A percentile compares a stretch with the other conserved stretches of the same genome.
These are phyloP conservation scores for Scaptomyza parva DNA, from an alignment of 2,888 invertebrate species.

Conservation along the genomic window DNA sequence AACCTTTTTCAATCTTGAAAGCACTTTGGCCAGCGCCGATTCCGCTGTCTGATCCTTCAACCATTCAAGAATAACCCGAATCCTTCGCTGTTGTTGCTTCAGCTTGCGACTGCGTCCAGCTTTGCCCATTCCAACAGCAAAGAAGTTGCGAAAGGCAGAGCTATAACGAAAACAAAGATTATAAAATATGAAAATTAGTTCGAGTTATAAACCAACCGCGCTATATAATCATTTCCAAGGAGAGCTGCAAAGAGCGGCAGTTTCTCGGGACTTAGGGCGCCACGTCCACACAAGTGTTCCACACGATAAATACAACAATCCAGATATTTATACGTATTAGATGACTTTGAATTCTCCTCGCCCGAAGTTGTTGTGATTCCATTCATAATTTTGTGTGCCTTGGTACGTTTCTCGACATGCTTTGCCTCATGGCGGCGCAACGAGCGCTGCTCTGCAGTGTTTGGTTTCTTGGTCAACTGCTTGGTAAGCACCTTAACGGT, in stretches of 20 bases:
- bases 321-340: constrained; percentile 81
- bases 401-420: constrained; percentile 80
- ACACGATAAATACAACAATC: constrained; percentile 90
- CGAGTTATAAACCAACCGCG: constrained; percentile 84
- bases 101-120: constrained; percentile 74
- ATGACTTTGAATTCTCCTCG: neutral
- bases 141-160: constrained; percentile 89
- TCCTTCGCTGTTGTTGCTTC: constrained; percentile 89
- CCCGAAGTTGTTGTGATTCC: constrained; percentile 53
- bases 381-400: constrained; percentile 67
- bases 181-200: neutral
- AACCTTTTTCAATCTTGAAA: constrained; percentile 87
- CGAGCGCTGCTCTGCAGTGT: constrained; percentile 17
- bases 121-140: constrained; percentile 86
- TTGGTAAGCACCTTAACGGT: constrained; percentile 85
- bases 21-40: constrained; percentile 88
- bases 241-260: constrained; percentile 93
- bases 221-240: constrained; percentile 95
- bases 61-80: constrained; percentile 91
- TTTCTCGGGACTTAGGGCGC: constrained; percentile 88
- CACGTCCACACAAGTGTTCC: constrained; percentile 88
- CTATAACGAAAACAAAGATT: constrained; percentile 3
- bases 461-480: constrained; percentile 29
- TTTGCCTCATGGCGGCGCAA: constrained; percentile 75
- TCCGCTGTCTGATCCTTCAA: constrained; percentile 89